phyloP scores from a whole-genome alignment of 2,888 invertebrate genomes.

The Nephrotoma flavescens region DNA sequence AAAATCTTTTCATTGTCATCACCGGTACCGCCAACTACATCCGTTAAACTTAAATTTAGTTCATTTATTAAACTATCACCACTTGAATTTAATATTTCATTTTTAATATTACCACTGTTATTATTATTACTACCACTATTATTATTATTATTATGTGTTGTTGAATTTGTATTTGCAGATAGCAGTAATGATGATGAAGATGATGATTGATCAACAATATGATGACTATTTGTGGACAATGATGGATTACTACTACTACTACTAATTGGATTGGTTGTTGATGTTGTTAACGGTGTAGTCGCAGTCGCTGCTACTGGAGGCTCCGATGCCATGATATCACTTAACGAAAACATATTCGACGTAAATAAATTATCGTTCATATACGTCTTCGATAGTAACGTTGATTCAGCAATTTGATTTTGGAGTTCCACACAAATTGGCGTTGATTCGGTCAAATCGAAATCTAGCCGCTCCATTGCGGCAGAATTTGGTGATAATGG shows the following conservation, averaged over 20 bases:
- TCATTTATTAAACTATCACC: constrained; percentile 28
- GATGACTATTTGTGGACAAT: background rate
- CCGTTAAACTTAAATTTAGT: constrained; percentile 22
- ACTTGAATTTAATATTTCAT: constrained; percentile 28
- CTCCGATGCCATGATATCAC: constrained; percentile 20
- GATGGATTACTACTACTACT: background rate
- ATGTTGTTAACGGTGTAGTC: background rate
- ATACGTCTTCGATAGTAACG: constrained; percentile 8
- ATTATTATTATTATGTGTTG: background rate
- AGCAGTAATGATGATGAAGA: constrained; percentile 1
- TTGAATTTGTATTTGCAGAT: background rate
- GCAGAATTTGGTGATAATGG: background rate
- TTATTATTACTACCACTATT: background rate
- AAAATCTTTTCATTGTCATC: constrained; percentile 30
- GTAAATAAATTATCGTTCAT: constrained; percentile 19
- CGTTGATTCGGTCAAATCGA: constrained; percentile 20
- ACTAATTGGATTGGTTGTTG: background rate
- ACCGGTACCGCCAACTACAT: constrained; percentile 18
- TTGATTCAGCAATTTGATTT: constrained; percentile 11
- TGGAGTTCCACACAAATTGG: constrained; percentile 27
- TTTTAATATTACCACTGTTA: constrained; percentile 15
- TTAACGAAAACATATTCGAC: constrained; percentile 25
- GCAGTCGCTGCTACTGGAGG: background rate
- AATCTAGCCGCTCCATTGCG: background rate
- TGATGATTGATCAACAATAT: background rate